Percentiles rank a stretch among this genome's conserved stretches.
phyloP scores from a whole-genome alignment of 2,888 invertebrate species.

The Dione juno region DNA sequence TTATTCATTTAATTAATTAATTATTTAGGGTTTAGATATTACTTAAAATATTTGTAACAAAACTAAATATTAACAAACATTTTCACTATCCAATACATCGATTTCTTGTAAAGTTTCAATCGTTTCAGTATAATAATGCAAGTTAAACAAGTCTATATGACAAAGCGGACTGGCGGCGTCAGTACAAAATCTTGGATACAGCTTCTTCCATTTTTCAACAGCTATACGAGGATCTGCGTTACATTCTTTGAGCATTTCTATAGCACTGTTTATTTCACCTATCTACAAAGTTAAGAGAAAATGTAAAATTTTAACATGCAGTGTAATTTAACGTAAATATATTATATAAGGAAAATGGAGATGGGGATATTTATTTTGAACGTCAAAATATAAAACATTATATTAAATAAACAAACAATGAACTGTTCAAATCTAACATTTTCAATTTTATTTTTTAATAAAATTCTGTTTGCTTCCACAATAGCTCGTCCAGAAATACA shows the following conservation, averaged over 20 bases:
- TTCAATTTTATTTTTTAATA: slow-evolving; percentile 48
- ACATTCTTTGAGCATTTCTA: slow-evolving; percentile 65
- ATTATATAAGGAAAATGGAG: no score
- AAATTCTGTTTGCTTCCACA: slow-evolving; percentile 56
- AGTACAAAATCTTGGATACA: slow-evolving; percentile 67
- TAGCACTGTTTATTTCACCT: slow-evolving; percentile 64
- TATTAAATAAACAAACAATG: no score
- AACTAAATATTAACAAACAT: slow-evolving; percentile 45
- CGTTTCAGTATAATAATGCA: slow-evolving; percentile 58
- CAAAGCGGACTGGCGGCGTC: slow-evolving; percentile 63
- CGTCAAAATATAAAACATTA: no score
- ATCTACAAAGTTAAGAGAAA: no score
- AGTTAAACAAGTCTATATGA: slow-evolving; percentile 58
- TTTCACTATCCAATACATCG: slow-evolving; percentile 41
- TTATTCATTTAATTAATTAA: no score
- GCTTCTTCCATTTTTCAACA: slow-evolving; percentile 59
- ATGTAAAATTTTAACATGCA: no score
- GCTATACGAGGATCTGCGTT: slow-evolving; percentile 61
- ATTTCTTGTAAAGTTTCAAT: slow-evolving; percentile 55
- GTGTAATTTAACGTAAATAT: no score
- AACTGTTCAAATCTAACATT: slow-evolving; percentile 38
- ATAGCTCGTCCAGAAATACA: slow-evolving; percentile 48
- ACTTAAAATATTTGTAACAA: background rate
- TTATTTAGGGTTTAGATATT: no score
- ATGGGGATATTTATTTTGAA: no score